Conservation (phyloP, 2,797 vertebrate species). For the Pseudochromis fuscus region DNA sequence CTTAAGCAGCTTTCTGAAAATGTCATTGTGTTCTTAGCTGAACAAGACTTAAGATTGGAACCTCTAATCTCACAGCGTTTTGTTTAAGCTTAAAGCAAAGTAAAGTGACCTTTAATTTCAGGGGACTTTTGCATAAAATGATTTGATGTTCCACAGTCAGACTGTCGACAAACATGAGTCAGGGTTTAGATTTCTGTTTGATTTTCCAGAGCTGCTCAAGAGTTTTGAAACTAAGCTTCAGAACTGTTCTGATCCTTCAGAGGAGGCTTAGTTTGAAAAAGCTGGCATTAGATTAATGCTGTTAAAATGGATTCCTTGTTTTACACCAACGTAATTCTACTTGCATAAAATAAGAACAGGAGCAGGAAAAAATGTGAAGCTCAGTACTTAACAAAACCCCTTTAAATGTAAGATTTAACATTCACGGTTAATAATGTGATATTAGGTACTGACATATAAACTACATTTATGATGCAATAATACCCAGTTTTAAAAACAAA, state of each 20-base stretch:
- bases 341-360: background rate
- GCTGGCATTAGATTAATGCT: conserved; percentile 39
- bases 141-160: too few species aligned
- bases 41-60: background rate
- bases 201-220: conserved; percentile 18
- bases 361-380: too few species aligned
- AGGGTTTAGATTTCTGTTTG: background rate
- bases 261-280: conserved; percentile 45
- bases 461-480: too few species aligned
- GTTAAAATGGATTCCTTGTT: conserved; percentile 39
- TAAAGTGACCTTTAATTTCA: background rate
- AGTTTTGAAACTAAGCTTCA: conserved; percentile 52
- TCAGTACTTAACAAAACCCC: too few species aligned
- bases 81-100: background rate
- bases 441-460: too few species aligned
- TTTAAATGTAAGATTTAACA: too few species aligned
- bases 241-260: conserved; percentile 29
- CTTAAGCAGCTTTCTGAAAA: too few species aligned
- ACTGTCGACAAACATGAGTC: background rate
- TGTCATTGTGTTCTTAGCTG: background rate
- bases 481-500: background rate
- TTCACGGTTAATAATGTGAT: too few species aligned
- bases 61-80: background rate
- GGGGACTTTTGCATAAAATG: too few species aligned
- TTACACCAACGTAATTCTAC: conserved; percentile 17